A percentile compares a stretch with the other conserved stretches of the same genome.
These are phyloP conservation scores for Malurus cyaneus DNA, from an alignment of 2,113 vertebrate species.

Conservation along the genomic window DNA sequence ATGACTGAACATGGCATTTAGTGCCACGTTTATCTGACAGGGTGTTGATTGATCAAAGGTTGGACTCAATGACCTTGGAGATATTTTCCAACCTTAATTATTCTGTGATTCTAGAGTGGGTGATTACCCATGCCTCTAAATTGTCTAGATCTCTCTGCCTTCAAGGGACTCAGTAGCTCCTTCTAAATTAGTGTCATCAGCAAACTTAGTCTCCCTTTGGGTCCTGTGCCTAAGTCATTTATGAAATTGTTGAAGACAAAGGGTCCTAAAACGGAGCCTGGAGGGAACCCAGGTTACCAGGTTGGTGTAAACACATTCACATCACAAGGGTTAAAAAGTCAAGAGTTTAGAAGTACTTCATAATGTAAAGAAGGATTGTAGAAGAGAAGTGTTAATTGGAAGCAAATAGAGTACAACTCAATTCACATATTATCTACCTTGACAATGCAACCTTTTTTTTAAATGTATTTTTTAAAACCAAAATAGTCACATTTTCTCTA, in stretches of 20 bases:
- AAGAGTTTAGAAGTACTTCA: background rate
- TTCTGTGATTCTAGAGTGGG: too few relatives aligned
- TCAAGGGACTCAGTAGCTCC: background rate
- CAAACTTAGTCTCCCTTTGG: background rate
- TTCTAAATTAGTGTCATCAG: background rate
- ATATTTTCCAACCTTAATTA: background rate
- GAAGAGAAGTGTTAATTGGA: background rate
- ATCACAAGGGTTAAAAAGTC: background rate
- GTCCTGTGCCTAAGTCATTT: background rate
- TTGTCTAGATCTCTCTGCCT: background rate
- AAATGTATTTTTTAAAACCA: background rate
- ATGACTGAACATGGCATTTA: background rate
- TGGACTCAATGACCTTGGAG: too few relatives aligned
- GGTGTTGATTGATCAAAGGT: background rate
- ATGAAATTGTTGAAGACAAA: background rate
- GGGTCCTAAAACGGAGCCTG: background rate
- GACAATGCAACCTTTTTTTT: background rate
- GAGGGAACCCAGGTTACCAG: background rate
- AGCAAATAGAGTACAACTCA: background rate
- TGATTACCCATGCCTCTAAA: background rate
- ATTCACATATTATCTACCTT: background rate
- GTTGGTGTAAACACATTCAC: background rate
- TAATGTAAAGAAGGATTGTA: background rate
- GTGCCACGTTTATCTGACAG: background rate
- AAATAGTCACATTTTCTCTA: background rate